Evolutionary conservation across 2,888 invertebrate species (phyloP), one percentile per base, ranked within the genome.

Genomic region (Antheraea assamensis): DNA sequence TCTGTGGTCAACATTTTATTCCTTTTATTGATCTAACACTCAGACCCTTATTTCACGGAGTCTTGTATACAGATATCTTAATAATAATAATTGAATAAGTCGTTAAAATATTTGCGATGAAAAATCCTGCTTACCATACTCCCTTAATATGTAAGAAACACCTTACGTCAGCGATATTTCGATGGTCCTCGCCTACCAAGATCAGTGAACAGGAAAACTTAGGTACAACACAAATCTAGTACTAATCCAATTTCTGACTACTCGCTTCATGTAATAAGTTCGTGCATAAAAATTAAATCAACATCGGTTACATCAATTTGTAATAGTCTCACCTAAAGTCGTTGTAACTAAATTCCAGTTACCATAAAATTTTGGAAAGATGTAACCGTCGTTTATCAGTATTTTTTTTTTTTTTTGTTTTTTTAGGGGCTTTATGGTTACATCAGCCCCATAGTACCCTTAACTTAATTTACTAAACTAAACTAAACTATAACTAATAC

Each of bases 181-280:
- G 55, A 55, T 55, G n/a, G 5, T 55, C 58, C 8, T 52, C 13
- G 2, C 24, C 24, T 61, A 27, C 27, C 3, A 27, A 27, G 61
- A 27, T 61, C 27, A 61, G 15, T 61, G 61, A 61, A 61, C 61
- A 61, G 27, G 61, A 61, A 61, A 61, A 61, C 27, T 27, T 61
- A 61, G 27, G 2, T 61, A 61, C 27, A 61, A 27, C 27, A 15
- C 27, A 27, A 61, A 17, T 61, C 27, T 61, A 30, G 17, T 61
- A 5, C 27, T 27, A 61, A 17, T 61, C 27, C 3, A 61, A 61
- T 27, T 27, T 15, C 13, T 17, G 27, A 61, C 27, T 61, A 4
- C 61, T 4, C 13, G 15, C 15, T 8, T 24, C 27, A 27, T 17
- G 61, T 61, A 61, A 42, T 17, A 27, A 17, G 13, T 21, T 27